Evolutionary conservation across 2,113 vertebrate species (phyloP), one percentile per base, ranked within the genome.

Genomic region (Lophotis ruficrista): DNA sequence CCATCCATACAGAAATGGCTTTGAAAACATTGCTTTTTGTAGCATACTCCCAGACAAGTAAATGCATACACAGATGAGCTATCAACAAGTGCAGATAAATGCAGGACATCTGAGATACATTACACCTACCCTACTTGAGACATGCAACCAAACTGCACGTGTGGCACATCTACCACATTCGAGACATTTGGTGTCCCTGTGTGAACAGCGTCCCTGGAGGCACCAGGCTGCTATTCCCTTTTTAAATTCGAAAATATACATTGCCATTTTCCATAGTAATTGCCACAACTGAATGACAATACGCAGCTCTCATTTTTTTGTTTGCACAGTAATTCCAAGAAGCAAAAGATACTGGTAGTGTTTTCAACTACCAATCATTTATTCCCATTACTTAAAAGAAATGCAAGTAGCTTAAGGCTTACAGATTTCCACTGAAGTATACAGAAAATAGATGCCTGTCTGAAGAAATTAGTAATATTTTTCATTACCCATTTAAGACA

Each of bases 111-210:
- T 10, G 35, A 94, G 41, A 73, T 7, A 69, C 17, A 15, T 10
- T 27, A 68, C 87, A 43, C 30, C 65, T 76, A 16, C 23, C 14
- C 70, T 25, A 11, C 8, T 0, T 3, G 27, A 79, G 53, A 30
- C 14, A 6, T 54, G 43, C 23, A 56, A 19, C 43, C 70, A 33
- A 58, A 43, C 37, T 47, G 53, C 45, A 60, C 0, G 0, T 27
- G 56, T 4, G 57, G 10, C 8, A 1, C 2, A 57, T 4, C 58
- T 17, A 45, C 19, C 47, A 37, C 35, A 7, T 23, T 6, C 16
- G 51, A 50, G 64, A 77, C 19, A 45, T 12, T 22, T 43, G 41
- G 21, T 61, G 27, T 12, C 41, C 69, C 33, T 1, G 1, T 41
- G 43, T 57, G 33, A 79, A 43, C 0, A 1, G 7, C 3, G 8